A percentile compares a stretch with the other conserved stretches of the same genome.
Evolutionary conservation across 1,140 invertebrate species (phyloP).

Genomic region (Cecropterus lyciades): DNA sequence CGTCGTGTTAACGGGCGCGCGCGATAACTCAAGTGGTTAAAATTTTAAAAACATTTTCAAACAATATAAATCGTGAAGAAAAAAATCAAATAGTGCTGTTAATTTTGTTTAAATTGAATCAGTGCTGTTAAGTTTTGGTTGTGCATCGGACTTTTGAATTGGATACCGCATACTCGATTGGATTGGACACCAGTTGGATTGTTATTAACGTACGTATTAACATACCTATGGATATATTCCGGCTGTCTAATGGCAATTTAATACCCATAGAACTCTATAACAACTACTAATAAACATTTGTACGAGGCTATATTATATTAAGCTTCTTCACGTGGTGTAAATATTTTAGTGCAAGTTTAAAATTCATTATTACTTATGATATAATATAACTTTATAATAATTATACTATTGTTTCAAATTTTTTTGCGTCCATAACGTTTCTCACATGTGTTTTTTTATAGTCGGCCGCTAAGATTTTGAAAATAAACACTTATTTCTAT

Average conservation of each 20-base stretch:
- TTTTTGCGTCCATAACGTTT: too few species aligned
- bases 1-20: conserved; percentile 43
- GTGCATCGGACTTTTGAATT: conserved; percentile 43
- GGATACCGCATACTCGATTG: conserved; percentile 45
- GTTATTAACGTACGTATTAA: conserved; percentile 45
- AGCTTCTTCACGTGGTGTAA: too few species aligned
- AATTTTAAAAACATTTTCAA: conserved; percentile 21
- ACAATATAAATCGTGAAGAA: neutral
- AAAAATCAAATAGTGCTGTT: conserved; percentile 24
- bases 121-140: conserved; percentile 31
- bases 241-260: conserved; percentile 11
- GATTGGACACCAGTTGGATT: conserved; percentile 44
- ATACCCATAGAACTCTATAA: neutral
- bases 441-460: too few species aligned
- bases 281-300: neutral
- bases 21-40: conserved; percentile 26
- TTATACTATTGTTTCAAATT: too few species aligned
- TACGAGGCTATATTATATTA: too few species aligned
- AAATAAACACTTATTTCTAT: too few species aligned
- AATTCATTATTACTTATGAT: too few species aligned
- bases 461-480: too few species aligned
- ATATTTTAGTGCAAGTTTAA: too few species aligned
- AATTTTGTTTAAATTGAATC: conserved; percentile 27
- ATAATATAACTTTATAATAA: too few species aligned
- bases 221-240: conserved; percentile 1